Base-by-base conservation (phyloP, 2,888 invertebrate species). In the Dryococelus australis region DNA sequence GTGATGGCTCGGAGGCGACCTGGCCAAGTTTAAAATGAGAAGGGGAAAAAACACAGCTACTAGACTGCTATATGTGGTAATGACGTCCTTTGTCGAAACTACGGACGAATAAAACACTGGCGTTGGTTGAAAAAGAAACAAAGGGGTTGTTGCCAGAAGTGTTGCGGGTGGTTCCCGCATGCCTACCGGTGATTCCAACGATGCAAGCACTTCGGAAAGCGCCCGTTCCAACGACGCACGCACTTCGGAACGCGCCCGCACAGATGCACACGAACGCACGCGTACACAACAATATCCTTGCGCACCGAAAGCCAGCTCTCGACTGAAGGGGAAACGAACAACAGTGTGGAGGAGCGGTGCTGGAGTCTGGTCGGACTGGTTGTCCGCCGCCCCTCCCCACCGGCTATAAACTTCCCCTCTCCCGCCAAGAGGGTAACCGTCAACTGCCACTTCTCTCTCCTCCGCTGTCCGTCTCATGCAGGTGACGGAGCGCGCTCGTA, bases 321-420 rank as follows among this genome's bases (percentile, higher is more conserved):
- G n/a, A 65, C 65, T 65, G 65, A 65, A 47, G 65, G n/a, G 24
- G 65, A 24, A 65, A 20, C 24, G 10, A 20, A 20, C 8, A 65
- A 65, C 24, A n/a, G 20, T 8, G 20, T 24, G 16, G 24, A 20
- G 65, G 65, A 65, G 65, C 0, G 65, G 65, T 47, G 10, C 65
- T 65, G 65, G 65, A 65, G 65, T 65, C 65, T 65, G 65, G 65
- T 65, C 65, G 65, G 65, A 65, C 65, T 65, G 65, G 65, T 65
- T 65, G 65, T 65, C 65, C 0, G 8, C 65, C n/a, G 13, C n/a
- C 65, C 65, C 20, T 24, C 8, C 65, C 24, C n/a, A 16, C 0
- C 0, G 65, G 16, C 24, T 3, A 8, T 16, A 10, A 65, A 65
- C 65, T 65, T 65, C 65, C 65, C 65, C 65, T 65, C 65, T 65